Evolutionary conservation across 2,113 vertebrate species (phyloP).

Genomic region (Chloebia gouldiae): DNA sequence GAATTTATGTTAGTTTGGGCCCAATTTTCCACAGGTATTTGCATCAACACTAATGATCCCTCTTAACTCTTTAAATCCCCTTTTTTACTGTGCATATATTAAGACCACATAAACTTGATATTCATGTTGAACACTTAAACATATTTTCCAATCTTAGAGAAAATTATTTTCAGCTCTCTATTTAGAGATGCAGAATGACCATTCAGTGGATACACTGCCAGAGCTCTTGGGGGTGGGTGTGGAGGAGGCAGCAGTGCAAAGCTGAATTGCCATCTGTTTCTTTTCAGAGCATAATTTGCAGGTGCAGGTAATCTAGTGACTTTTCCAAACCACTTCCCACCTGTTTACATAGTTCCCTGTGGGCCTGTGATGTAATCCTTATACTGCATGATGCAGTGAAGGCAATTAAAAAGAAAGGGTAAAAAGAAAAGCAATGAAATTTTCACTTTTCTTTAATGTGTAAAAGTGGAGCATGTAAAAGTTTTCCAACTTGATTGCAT

Average conservation of each 20-base stretch:
- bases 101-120: background rate
- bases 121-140: background rate
- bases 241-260: background rate
- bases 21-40: background rate
- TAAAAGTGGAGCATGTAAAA: background rate
- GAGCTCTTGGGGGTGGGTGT: background rate
- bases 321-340: background rate
- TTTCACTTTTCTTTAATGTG: background rate
- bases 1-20: background rate
- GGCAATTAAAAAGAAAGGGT: background rate
- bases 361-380: background rate
- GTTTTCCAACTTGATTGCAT: background rate
- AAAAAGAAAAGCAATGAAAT: background rate
- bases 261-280: background rate
- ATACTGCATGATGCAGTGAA: background rate
- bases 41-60: background rate
- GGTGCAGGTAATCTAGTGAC: background rate
- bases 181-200: background rate
- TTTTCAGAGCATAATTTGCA: background rate
- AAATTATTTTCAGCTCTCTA: background rate
- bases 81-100: background rate
- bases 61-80: background rate
- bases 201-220: background rate
- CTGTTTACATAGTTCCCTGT: background rate
- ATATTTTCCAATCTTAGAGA: background rate